These are phyloP conservation scores for Steromphala cineraria DNA, from an alignment of 2,888 invertebrate species.

Conservation along the genomic window DNA sequence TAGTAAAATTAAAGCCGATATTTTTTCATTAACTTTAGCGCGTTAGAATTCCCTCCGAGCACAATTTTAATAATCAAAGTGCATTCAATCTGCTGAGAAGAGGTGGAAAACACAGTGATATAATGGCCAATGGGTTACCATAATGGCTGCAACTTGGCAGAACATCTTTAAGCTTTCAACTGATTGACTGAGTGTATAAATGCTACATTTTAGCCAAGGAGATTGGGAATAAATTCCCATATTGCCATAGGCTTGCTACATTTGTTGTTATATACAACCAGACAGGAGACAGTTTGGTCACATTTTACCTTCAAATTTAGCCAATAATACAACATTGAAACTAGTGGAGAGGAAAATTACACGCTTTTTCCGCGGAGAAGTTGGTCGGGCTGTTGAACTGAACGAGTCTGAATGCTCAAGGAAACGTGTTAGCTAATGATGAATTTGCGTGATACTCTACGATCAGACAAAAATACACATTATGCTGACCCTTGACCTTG, in stretches of 20 bases:
- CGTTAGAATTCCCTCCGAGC: conserved; percentile 10
- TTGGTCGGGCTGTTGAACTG: background rate
- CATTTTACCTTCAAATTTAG: background rate
- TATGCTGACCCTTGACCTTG: conserved; percentile 15
- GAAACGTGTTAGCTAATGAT: conserved; percentile 40
- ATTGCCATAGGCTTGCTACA: background rate
- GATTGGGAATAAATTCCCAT: conserved; percentile 9
- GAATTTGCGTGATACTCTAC: conserved; percentile 46
- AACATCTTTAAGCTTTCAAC: conserved; percentile 20
- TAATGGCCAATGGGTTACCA: conserved; percentile 11
- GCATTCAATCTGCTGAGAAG: conserved; percentile 12
- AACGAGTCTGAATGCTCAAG: background rate
- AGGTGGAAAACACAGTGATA: conserved; percentile 14
- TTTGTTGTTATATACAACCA: background rate
- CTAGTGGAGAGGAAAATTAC: conserved; percentile 1
- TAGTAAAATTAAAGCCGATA: conserved; percentile 18
- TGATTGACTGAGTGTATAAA: conserved; percentile 13
- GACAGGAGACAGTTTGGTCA: background rate
- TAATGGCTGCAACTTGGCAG: conserved; percentile 6
- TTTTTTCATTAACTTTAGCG: conserved; percentile 17
- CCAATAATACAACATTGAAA: background rate
- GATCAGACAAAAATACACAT: conserved; percentile 33
- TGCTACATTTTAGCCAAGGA: conserved; percentile 4
- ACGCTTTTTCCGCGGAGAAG: background rate
- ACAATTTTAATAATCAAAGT: conserved; percentile 21